A percentile compares a stretch with the other conserved stretches of the same genome.
phyloP scores from a whole-genome alignment of 1,140 invertebrate genomes.

The Papilio machaon region DNA sequence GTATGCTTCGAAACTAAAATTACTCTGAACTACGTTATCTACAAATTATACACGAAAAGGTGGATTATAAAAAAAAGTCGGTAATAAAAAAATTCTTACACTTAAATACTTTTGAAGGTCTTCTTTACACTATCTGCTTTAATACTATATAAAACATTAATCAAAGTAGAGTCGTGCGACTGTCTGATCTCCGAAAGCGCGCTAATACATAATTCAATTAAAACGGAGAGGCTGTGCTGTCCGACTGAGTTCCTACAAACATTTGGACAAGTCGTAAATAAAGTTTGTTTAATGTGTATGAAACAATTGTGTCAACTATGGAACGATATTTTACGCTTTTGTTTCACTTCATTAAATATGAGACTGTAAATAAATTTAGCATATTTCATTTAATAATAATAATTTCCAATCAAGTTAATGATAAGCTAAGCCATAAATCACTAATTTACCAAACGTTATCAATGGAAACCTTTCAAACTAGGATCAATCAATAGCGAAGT shows the following conservation, averaged over 20 bases:
- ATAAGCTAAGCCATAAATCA: not conserved
- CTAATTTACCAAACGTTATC: not conserved
- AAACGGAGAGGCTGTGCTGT: not conserved
- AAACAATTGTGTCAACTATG: not conserved
- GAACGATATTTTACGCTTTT: not conserved
- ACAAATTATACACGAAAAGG: not conserved
- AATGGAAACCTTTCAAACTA: not conserved
- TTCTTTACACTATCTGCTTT: not conserved
- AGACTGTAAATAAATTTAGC: too few relatives aligned
- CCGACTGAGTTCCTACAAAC: not conserved
- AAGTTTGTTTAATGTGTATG: conserved; percentile 2
- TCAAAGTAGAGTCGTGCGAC: not conserved
- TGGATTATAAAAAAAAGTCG: too few relatives aligned
- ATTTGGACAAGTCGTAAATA: not conserved
- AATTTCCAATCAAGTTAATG: too few relatives aligned
- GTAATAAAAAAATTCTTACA: not conserved
- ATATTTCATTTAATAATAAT: too few relatives aligned
- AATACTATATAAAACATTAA: not conserved
- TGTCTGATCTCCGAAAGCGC: not conserved
- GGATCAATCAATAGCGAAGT: conserved; percentile 7
- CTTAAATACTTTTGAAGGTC: not conserved
- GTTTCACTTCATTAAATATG: not conserved
- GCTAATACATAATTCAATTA: not conserved
- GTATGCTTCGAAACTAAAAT: not conserved
- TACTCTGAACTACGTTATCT: not conserved